Percentiles rank a stretch among this genome's conserved stretches.
These are phyloP conservation scores for Tachycineta bicolor DNA, from an alignment of 2,113 vertebrate genomes.

Conservation along the genomic window DNA sequence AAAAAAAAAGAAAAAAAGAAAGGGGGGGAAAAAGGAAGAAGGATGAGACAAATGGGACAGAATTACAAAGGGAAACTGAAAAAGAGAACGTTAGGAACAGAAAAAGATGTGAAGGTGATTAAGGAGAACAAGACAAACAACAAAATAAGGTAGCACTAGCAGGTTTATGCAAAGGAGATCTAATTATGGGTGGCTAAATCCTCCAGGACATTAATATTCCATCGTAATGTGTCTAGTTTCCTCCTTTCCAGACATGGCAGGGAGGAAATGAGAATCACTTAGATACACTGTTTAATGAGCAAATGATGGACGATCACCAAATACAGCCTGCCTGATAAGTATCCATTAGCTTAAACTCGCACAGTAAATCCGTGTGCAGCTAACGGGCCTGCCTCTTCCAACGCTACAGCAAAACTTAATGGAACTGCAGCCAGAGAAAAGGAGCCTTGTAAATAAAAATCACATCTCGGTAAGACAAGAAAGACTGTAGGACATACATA, in stretches of 20 bases:
- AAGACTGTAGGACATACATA: not conserved
- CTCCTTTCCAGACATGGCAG: slow-evolving; percentile 68
- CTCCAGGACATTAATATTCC: slow-evolving; percentile 70
- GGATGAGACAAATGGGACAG: not conserved
- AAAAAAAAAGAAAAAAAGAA: too few relatives aligned
- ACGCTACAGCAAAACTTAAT: not conserved
- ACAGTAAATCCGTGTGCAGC: slow-evolving; percentile 42
- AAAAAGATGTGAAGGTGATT: slow-evolving; percentile 20
- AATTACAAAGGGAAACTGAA: not conserved
- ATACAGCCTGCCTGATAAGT: slow-evolving; percentile 63
- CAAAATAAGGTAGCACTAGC: slow-evolving; percentile 42
- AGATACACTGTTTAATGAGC: slow-evolving; percentile 71
- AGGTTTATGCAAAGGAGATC: slow-evolving; percentile 63
- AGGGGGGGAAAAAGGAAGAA: not conserved
- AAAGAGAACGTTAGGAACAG: not conserved
- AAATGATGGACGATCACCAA: slow-evolving; percentile 72
- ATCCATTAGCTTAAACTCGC: slow-evolving; percentile 67
- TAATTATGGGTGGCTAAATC: slow-evolving; percentile 52
- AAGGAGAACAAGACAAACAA: slow-evolving; percentile 37
- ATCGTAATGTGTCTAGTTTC: slow-evolving; percentile 69
- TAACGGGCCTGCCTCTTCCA: not conserved
- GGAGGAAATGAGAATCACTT: slow-evolving; percentile 69
- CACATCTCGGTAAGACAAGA: not conserved
- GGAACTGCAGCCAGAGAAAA: not conserved
- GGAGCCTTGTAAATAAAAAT: not conserved